Conservation (phyloP, 2,113 vertebrate species). For the Eublepharis macularius region DNA sequence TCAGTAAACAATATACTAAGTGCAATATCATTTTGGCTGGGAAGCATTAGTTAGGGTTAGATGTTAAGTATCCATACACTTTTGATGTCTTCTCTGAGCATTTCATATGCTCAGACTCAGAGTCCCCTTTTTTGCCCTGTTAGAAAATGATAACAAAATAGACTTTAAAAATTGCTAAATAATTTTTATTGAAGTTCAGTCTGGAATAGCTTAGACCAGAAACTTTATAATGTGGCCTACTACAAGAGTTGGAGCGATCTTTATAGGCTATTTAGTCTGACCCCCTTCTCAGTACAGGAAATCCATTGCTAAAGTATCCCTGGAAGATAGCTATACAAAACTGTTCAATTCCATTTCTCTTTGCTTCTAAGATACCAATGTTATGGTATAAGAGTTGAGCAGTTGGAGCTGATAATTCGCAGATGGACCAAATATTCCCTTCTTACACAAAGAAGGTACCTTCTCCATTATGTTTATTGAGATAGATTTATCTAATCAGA, state of each 20-base stretch:
- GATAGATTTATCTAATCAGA: neutral
- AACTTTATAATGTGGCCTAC: too few relatives aligned
- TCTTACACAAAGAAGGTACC: neutral
- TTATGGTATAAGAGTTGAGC: neutral
- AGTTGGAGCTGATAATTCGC: neutral
- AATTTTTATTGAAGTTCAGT: neutral
- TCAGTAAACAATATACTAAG: conserved; percentile 23
- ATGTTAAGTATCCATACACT: neutral
- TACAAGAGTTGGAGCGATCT: too few relatives aligned
- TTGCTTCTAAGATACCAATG: too few relatives aligned
- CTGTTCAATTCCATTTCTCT: neutral
- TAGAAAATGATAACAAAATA: neutral
- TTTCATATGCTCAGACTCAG: neutral
- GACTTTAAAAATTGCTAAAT: neutral
- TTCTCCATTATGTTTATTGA: conserved; percentile 1
- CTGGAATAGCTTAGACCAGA: too few relatives aligned
- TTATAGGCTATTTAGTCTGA: too few relatives aligned
- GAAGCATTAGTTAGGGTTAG: neutral
- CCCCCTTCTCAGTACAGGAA: too few relatives aligned
- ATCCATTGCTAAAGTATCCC: too few relatives aligned
- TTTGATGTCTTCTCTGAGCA: neutral
- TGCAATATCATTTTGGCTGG: conserved; percentile 7
- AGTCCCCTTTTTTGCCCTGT: neutral
- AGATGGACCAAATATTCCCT: neutral
- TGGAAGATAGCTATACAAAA: too few relatives aligned